Evolutionary conservation across 2,113 vertebrate genomes (phyloP).

Genomic region (Zosterops pallidus): DNA sequence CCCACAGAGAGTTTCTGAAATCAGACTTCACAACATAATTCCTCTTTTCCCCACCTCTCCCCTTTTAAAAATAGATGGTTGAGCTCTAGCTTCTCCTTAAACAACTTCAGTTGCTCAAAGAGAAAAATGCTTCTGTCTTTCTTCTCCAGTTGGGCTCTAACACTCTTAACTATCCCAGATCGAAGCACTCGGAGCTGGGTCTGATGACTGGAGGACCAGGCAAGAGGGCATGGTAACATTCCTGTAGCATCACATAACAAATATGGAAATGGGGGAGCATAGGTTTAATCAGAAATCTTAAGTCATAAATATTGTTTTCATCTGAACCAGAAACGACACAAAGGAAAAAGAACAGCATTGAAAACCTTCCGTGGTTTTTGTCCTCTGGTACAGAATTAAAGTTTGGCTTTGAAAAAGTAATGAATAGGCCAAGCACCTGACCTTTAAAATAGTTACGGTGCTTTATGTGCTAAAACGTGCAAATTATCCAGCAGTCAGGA

Average conservation of each 20-base stretch:
- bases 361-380: neutral
- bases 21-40: neutral
- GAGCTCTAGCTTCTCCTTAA: neutral
- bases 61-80: neutral
- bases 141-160: neutral
- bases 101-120: neutral
- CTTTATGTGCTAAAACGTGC: neutral
- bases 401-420: neutral
- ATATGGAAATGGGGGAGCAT: neutral
- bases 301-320: neutral
- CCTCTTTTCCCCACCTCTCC: neutral
- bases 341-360: neutral
- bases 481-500: neutral
- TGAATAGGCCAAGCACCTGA: neutral
- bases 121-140: neutral
- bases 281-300: neutral
- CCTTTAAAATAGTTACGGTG: neutral
- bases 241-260: neutral
- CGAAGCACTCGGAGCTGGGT: neutral
- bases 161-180: neutral
- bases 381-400: neutral
- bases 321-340: neutral
- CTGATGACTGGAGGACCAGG: neutral
- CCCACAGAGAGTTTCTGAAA: neutral
- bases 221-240: neutral